These are phyloP conservation scores for Spodoptera frugiperda DNA, from an alignment of 1,140 invertebrate species.

Conservation along the genomic window DNA sequence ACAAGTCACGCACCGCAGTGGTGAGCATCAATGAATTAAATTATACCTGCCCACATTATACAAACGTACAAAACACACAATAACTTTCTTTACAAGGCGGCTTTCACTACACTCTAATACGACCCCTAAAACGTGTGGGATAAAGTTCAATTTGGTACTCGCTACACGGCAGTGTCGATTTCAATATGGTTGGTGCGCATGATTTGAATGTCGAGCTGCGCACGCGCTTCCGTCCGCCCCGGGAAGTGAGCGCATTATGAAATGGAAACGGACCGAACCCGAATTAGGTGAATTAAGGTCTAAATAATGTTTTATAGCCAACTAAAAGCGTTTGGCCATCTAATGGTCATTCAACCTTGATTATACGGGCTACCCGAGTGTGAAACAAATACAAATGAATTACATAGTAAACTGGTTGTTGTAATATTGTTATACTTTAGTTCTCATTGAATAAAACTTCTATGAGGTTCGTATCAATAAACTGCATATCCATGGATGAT, in stretches of 20 bases:
- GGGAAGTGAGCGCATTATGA: conserved; percentile 61
- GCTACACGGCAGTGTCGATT: neutral
- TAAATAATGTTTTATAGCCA: conserved; percentile 18
- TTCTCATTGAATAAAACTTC: too few relatives aligned
- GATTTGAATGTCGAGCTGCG: conserved; percentile 64
- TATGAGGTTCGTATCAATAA: too few relatives aligned
- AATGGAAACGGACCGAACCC: conserved; percentile 52
- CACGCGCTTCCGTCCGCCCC: conserved; percentile 60
- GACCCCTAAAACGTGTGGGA: neutral
- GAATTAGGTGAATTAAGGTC: conserved; percentile 46
- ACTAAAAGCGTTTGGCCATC: neutral
- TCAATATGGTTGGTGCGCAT: conserved; percentile 49
- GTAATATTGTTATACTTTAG: too few relatives aligned
- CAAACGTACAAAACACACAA: conserved; percentile 52
- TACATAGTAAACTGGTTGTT: too few relatives aligned
- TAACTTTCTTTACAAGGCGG: conserved; percentile 63
- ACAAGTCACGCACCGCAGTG: conserved; percentile 67
- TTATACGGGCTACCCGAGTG: neutral
- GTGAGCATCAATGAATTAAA: conserved; percentile 65
- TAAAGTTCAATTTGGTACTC: conserved; percentile 1
- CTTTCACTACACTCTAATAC: conserved; percentile 57
- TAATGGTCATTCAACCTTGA: neutral
- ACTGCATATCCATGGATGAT: too few relatives aligned
- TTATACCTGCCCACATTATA: conserved; percentile 53
- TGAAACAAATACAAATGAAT: neutral